These are phyloP conservation scores for Drosophila pachea DNA, from an alignment of 1,140 invertebrate genomes.

Conservation along the genomic window DNA sequence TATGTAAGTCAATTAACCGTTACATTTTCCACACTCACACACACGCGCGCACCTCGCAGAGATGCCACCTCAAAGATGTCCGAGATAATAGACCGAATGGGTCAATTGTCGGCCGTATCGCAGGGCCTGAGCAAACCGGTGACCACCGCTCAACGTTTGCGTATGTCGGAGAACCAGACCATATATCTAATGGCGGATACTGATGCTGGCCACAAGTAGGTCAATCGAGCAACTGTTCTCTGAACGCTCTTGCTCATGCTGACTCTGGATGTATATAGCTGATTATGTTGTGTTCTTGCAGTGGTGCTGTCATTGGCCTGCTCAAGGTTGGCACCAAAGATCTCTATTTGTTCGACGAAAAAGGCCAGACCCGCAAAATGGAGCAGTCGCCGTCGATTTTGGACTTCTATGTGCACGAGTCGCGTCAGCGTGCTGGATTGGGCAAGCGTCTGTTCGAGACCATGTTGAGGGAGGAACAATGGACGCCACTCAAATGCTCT, in stretches of 20 bases:
- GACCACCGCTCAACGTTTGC: constrained; percentile 84
- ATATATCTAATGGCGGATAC: constrained; percentile 85
- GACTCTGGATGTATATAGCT: not conserved
- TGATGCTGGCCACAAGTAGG: constrained; percentile 82
- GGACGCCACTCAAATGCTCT: constrained; percentile 86
- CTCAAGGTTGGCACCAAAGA: constrained; percentile 92
- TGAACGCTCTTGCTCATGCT: not conserved
- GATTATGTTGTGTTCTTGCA: constrained; percentile 17
- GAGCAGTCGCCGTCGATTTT: constrained; percentile 87
- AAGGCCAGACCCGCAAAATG: constrained; percentile 85
- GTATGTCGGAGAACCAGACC: constrained; percentile 83
- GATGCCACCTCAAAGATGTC: constrained; percentile 83
- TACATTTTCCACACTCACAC: constrained; percentile 62
- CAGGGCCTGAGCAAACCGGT: constrained; percentile 86
- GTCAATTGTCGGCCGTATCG: constrained; percentile 85
- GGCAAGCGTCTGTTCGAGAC: constrained; percentile 88
- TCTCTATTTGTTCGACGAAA: constrained; percentile 89
- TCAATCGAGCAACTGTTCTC: not conserved
- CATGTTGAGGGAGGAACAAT: constrained; percentile 87
- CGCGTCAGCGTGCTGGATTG: constrained; percentile 87
- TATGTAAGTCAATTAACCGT: constrained; percentile 45
- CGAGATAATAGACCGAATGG: constrained; percentile 85
- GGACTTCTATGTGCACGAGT: constrained; percentile 92
- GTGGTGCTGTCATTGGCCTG: constrained; percentile 86
- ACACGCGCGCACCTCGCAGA: constrained; percentile 74